Base-by-base conservation (phyloP, 2,797 vertebrate species). In the Phylloscopus collybita region DNA sequence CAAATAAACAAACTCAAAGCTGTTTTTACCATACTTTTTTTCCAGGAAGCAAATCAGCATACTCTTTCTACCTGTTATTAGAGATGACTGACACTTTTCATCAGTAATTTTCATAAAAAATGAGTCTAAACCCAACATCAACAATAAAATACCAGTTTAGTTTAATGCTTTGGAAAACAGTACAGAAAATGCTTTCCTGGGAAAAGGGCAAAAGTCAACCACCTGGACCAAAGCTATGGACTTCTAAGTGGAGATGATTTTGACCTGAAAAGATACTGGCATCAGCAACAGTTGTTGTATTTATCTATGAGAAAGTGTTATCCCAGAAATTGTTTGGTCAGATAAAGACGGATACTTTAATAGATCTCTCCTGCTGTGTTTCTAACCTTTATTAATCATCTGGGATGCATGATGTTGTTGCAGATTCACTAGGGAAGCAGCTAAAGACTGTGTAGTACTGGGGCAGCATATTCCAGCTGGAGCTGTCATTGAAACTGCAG, bases 381-480 rank as follows among this genome's bases (percentile, higher is more conserved):
- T 93, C 91, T 83, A 59, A 25, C 38, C 23, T 70, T 80, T 53
- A 10, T 64, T 59, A 49, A 45, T 70, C 27, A 64, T 59, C 51
- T 80, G 30, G 34, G 78, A 15, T 45, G 54, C 25, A 25, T 87
- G 66, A 44, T 34, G 23, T 36, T 80, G 22, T 92, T 93, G 13
- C 91, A 99, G 99, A 97, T 99, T 98, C 98, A 98, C 98, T 0
- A 97, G 99, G 32, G 98, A 98, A 72, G 97, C 99, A 2, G 97
- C 98, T 4, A 82, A 96, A 47, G 99, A 99, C 94, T 99, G 98
- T 3, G 62, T 98, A 26, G 96, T 99, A 54, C 98, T 98, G 42
- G 98, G 99, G 13, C 98, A 98, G 94, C 80, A 5, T 51, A 97
- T 99, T 69, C 99, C 99, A 1, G 98, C 98, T 79, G 99, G 99